Percentiles rank a stretch among this genome's conserved stretches.
Conservation (phyloP, 2,797 vertebrate genomes). For the Myripristis jacobus region DNA sequence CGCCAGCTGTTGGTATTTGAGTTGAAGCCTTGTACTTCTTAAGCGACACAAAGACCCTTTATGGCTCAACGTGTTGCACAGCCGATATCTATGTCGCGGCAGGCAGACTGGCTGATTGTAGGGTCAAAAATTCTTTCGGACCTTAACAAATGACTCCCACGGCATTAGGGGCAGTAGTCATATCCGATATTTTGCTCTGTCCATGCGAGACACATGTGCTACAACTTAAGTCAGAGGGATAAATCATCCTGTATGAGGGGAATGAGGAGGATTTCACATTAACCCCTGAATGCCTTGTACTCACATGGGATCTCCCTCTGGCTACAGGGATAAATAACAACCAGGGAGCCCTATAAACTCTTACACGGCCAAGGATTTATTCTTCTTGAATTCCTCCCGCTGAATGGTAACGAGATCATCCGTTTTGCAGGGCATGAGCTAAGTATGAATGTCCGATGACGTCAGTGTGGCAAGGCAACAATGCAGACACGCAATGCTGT, state of each 20-base stretch:
- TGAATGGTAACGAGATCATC: constrained; percentile 78
- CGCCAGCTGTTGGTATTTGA: constrained; percentile 63
- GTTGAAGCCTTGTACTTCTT: constrained; percentile 51
- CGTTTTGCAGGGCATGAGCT: constrained; percentile 65
- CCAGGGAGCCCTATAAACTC: constrained; percentile 75
- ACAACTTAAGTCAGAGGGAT: constrained; percentile 80
- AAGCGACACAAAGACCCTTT: constrained; percentile 53
- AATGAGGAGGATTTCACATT: constrained; percentile 82
- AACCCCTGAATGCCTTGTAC: constrained; percentile 81
- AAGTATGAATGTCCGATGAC: constrained; percentile 73
- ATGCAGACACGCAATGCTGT: constrained; percentile 52
- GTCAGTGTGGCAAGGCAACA: constrained; percentile 67
- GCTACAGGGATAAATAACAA: constrained; percentile 81
- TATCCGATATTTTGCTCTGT: constrained; percentile 77
- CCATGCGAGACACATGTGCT: constrained; percentile 83
- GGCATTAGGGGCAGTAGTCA: constrained; percentile 70
- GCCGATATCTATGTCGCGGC: constrained; percentile 43
- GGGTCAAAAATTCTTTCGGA: constrained; percentile 65
- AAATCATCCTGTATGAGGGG: constrained; percentile 82
- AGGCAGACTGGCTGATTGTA: constrained; percentile 62
- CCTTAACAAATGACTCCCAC: constrained; percentile 77
- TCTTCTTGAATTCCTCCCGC: constrained; percentile 65
- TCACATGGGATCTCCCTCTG: constrained; percentile 77
- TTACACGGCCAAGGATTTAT: constrained; percentile 75
- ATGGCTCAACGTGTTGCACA: constrained; percentile 29